phyloP scores from a whole-genome alignment of 2,113 vertebrate species.

The Pelodiscus sinensis region DNA sequence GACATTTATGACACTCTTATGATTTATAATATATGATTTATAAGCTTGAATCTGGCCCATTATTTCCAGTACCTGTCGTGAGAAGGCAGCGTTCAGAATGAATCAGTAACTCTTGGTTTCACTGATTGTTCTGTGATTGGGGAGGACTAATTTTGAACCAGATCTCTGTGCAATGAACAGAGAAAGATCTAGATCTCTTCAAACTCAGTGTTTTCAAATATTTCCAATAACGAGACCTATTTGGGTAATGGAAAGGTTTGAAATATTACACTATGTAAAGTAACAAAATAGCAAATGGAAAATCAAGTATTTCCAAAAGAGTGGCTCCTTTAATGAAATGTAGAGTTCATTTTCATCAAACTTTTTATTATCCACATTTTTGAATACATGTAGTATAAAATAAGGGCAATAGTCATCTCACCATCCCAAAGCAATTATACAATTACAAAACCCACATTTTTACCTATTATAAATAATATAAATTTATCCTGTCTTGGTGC shows the following conservation, averaged over 20 bases:
- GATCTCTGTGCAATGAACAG: not conserved
- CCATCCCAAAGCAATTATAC: not conserved
- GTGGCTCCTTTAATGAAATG: not conserved
- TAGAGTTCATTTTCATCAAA: not conserved
- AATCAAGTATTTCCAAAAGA: not conserved
- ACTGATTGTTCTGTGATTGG: not conserved
- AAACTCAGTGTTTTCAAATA: not conserved
- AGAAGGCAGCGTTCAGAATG: not conserved
- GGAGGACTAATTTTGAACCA: not conserved
- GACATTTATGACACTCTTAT: not conserved
- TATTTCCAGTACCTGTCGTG: not conserved
- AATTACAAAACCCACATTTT: not conserved
- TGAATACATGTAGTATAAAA: not conserved
- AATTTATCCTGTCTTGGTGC: constrained; percentile 5
- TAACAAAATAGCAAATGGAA: not conserved
- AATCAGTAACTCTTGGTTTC: not conserved
- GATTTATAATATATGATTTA: no score
- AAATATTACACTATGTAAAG: not conserved
- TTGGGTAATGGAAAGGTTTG: not conserved
- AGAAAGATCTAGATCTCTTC: not conserved
- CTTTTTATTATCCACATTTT: not conserved
- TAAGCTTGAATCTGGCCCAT: not conserved
- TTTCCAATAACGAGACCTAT: not conserved
- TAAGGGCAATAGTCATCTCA: not conserved
- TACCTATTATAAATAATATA: not conserved